Percentiles rank a stretch among this genome's conserved stretches.
Conservation (phyloP, 2,888 invertebrate genomes). For the Platypus cylindrus region DNA sequence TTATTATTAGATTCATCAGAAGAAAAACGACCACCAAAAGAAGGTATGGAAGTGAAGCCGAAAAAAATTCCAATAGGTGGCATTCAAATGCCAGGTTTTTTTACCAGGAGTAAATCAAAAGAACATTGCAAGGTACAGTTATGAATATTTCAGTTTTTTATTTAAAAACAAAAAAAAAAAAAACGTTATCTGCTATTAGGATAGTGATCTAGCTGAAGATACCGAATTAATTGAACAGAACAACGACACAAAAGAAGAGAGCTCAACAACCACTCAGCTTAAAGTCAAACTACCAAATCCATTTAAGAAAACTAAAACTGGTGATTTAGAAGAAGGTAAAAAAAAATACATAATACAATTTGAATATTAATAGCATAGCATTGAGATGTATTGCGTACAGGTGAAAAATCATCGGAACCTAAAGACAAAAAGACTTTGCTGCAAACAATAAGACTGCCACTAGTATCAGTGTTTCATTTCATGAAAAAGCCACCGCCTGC, state of each 20-base stretch:
- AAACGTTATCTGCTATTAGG: slow-evolving; percentile 17
- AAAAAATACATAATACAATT: neutral
- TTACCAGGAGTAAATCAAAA: slow-evolving; percentile 62
- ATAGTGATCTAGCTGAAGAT: slow-evolving; percentile 35
- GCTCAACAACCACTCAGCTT: slow-evolving; percentile 28
- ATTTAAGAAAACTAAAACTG: slow-evolving; percentile 39
- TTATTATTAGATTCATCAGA: slow-evolving; percentile 17
- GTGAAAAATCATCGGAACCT: slow-evolving; percentile 24
- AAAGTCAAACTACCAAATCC: slow-evolving; percentile 41
- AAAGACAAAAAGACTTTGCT: slow-evolving; percentile 39
- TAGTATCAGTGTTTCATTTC: slow-evolving; percentile 42
- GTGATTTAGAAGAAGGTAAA: slow-evolving; percentile 18
- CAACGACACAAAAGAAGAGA: slow-evolving; percentile 25
- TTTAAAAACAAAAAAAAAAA: too few species aligned
- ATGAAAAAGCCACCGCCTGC: slow-evolving; percentile 30
- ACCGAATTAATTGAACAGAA: slow-evolving; percentile 30
- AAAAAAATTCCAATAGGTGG: slow-evolving; percentile 78
- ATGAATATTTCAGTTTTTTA: neutral
- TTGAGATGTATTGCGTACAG: slow-evolving; percentile 14
- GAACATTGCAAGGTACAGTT: slow-evolving; percentile 54
- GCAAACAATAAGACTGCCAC: slow-evolving; percentile 50
- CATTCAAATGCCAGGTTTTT: slow-evolving; percentile 80
- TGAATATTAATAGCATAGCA: neutral
- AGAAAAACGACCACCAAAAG: slow-evolving; percentile 42
- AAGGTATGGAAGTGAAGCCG: slow-evolving; percentile 63